Evolutionary conservation across 2,113 vertebrate genomes (phyloP).

Genomic region (Falco punctatus): DNA sequence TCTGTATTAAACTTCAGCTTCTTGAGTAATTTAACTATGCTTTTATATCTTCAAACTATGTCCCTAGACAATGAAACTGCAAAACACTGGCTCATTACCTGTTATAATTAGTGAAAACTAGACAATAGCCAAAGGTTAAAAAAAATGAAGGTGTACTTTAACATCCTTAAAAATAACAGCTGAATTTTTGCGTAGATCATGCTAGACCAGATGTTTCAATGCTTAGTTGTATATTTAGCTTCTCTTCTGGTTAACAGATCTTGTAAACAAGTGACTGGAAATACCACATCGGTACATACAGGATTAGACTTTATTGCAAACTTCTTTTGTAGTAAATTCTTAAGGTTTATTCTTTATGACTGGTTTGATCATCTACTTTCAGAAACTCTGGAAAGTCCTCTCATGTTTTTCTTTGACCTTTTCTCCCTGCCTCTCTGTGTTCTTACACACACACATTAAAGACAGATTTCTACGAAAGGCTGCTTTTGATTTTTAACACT

Average conservation of each 20-base stretch:
- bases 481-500: not conserved
- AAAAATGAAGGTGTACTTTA: not conserved
- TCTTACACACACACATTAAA: not conserved
- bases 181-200: not conserved
- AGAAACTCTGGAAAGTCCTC: not conserved
- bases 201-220: not conserved
- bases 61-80: not conserved
- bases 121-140: not conserved
- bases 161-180: constrained; percentile 13
- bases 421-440: not conserved
- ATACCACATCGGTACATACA: not conserved
- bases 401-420: not conserved
- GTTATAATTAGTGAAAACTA: not conserved
- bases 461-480: not conserved
- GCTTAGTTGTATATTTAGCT: not conserved
- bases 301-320: not conserved
- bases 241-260: not conserved
- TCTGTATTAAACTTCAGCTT: constrained; percentile 20
- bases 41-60: constrained; percentile 24
- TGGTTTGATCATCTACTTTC: not conserved
- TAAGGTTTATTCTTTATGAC: not conserved
- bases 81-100: not conserved
- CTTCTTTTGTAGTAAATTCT: not conserved
- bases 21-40: not conserved
- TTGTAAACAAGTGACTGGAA: not conserved